These are phyloP conservation scores for Bufo gargarizans DNA, from an alignment of 2,113 vertebrate species.

Conservation along the genomic window DNA sequence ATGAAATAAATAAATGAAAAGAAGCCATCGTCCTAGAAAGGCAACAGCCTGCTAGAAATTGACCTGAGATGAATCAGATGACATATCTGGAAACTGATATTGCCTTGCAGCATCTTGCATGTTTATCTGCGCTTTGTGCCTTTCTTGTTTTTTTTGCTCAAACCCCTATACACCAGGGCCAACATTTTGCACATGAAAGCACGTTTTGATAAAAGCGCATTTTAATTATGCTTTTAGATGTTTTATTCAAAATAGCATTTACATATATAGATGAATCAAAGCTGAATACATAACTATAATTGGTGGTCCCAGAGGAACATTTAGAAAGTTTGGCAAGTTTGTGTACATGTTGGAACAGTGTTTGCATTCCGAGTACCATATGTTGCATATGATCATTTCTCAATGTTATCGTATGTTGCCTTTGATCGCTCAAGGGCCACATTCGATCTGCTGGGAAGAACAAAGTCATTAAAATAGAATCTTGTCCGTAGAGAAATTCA, in stretches of 20 bases:
- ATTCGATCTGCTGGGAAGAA: not conserved
- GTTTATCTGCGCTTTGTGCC: slow-evolving; percentile 8
- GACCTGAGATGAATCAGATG: slow-evolving; percentile 5
- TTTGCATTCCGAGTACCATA: not conserved
- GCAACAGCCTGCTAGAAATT: slow-evolving; percentile 6
- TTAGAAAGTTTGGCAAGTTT: slow-evolving; percentile 32
- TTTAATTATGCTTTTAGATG: slow-evolving; percentile 45
- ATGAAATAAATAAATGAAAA: slow-evolving; percentile 1
- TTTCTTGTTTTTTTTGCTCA: not conserved
- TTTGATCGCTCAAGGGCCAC: not conserved
- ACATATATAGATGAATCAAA: slow-evolving; percentile 47
- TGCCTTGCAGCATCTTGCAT: not conserved
- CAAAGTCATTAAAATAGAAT: too few species aligned
- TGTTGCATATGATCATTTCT: not conserved
- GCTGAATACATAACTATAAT: slow-evolving; percentile 33
- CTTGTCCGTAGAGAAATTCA: not conserved
- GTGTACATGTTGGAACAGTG: not conserved
- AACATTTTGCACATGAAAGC: slow-evolving; percentile 41
- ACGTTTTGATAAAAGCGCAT: slow-evolving; percentile 22
- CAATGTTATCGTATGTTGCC: not conserved
- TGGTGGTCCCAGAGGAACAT: slow-evolving; percentile 3
- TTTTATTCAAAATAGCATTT: slow-evolving; percentile 48
- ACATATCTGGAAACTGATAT: not conserved
- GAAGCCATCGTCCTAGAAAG: not conserved
- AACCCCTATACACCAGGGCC: not conserved